Evolutionary conservation across 92 coral and sea anemone species (phyloP), one percentile per base, ranked within the genome.

Genomic region (Porites lobata): DNA sequence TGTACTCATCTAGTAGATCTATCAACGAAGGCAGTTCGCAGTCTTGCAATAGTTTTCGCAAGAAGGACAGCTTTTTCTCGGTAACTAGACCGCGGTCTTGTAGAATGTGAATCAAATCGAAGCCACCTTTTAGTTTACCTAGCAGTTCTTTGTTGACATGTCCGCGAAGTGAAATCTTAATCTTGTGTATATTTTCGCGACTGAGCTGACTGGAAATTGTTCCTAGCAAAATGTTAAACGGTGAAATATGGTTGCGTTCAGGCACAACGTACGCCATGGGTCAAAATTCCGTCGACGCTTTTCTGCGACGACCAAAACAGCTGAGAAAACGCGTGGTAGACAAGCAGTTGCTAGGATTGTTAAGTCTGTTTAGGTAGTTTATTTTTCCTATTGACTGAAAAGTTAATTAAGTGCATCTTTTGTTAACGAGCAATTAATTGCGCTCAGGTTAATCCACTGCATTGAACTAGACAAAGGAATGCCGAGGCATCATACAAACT

Each of bases 71-170:
- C 75, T 96, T 94, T 77, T 87, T 90, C 38, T 91, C 92, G 62
- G 87, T 91, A 15, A 96, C 90, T n/a, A 96, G 65, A 22, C 99
- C 98, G 9, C 93, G 92, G 54, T 94, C 78, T 76, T 88, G 94
- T 57, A 96, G 98, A 69, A 94, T 85, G 6, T 65, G 89, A 51
- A 96, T 57, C 78, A 96, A 81, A 11, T 94, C 90, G 51, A 64
- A 80, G 4, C 99, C 99, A 50, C 79, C 89, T 50, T 86, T 88
- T 38, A 94, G 86, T 43, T 79, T 85, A 80, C 88, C 82, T 22
- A 96, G 90, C 62, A 76, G 84, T 26, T 96, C 98, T 91, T 94
- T 96, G 91, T 92, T 90, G 78, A 96, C 73, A 26, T 95, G 96
- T 10, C 99, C 99, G 63, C 91, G 92, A n/a, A 96, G 94, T 21